Evolutionary conservation across 1,140 invertebrate genomes (phyloP), one percentile per base, ranked within the genome.

Genomic region (Sycophaga agraensis): DNA sequence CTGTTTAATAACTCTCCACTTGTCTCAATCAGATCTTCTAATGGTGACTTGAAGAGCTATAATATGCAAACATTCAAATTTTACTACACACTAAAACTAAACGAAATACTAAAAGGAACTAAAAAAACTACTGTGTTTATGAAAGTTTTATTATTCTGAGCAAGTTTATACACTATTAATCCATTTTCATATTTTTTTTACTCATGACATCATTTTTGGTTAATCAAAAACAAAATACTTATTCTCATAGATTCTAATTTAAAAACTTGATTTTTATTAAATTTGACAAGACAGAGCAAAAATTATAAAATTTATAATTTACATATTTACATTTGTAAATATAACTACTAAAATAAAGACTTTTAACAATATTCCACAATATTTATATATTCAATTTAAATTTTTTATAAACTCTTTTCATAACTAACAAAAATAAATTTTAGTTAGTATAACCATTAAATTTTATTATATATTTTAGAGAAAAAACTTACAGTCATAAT

Each of bases 11-110:
- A 82, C 35, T 88, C 82, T 48, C 87, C 88, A 63, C 80, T 89
- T 69, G 81, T 89, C 84, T 85, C 93, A 77, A 85, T 89, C 82
- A 31, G 84, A 79, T 91, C 87, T 82, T 98, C 96, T 63, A 98
- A 82, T 49, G 94, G 93, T 73, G 89, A 88, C 82, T 97, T 97
- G 74, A 97, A 98, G 76, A 95, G 85, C 93, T 97, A 70, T 7
- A 71, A 72, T 59, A 6, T 26, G n/a, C 12, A 26, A 26, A 8
- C 22, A 39, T 26, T 39, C 8, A n/a, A n/a, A n/a, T n/a, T n/a
- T n/a, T n/a, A n/a, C n/a, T n/a, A n/a, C n/a, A n/a, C n/a, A n/a
- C n/a, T n/a, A n/a, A n/a, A n/a, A n/a, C n/a, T n/a, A n/a, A n/a
- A n/a, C n/a, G n/a, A n/a, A n/a, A n/a, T n/a, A n/a, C n/a, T n/a